Percentiles rank a stretch among this genome's conserved stretches.
Conservation (phyloP, 2,888 invertebrate genomes). For the Halocaridina rubra region DNA sequence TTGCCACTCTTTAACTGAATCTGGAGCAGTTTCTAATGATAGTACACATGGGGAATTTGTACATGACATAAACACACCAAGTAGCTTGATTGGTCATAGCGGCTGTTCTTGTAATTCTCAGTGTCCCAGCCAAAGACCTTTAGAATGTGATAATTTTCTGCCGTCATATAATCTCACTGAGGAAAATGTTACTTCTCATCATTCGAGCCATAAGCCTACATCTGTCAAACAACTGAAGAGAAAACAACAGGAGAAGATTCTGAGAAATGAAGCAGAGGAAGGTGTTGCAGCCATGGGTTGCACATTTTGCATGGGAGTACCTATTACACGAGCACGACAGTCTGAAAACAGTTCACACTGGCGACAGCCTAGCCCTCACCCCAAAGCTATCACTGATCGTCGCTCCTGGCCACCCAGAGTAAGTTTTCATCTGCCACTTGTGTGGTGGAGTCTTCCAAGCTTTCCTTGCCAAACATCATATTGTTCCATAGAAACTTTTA, state of each 20-base stretch:
- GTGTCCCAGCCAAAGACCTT: conserved; percentile 1
- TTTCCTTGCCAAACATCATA: conserved; percentile 8
- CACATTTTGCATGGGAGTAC: conserved; percentile 36
- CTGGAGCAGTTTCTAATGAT: background rate
- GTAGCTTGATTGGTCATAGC: background rate
- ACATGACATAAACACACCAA: too few species aligned
- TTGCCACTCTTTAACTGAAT: background rate
- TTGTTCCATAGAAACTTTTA: background rate
- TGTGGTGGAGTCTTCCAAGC: conserved; percentile 41
- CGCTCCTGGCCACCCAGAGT: conserved; percentile 62
- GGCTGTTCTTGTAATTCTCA: background rate
- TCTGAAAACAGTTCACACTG: conserved; percentile 35
- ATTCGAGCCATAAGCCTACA: conserved; percentile 41
- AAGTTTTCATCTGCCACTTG: conserved; percentile 47
- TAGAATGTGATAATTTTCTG: conserved; percentile 4
- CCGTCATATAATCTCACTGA: background rate
- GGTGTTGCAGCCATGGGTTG: conserved; percentile 24
- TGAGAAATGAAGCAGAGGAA: conserved; percentile 42
- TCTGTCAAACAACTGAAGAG: conserved; percentile 54
- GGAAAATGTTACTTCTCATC: background rate
- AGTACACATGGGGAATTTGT: background rate
- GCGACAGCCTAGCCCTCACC: conserved; percentile 60
- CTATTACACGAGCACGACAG: conserved; percentile 12
- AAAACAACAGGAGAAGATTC: conserved; percentile 48
- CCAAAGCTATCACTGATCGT: conserved; percentile 52